Evolutionary conservation across 2,797 vertebrate species (phyloP), one percentile per base, ranked within the genome.

Genomic region (Rhinoraja longicauda): DNA sequence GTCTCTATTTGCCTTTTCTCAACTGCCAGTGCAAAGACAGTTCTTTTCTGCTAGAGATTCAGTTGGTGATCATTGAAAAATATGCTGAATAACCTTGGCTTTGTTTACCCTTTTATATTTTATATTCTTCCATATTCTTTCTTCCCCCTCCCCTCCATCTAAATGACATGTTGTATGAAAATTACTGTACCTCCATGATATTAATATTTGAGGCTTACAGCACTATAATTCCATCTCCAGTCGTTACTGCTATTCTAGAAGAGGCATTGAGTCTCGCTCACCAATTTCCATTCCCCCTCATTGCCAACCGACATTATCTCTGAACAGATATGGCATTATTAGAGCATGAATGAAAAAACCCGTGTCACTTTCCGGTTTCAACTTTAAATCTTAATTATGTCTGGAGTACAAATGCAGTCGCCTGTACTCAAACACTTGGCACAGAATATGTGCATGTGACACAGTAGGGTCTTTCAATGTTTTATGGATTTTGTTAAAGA

Each of bases 111-210:
- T 53, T 76, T 45, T 45, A 45, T 45, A 45, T 32, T 32, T 45
- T 4, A 45, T 45, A 3, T 45, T 45, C 45, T 45, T 45, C 45
- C 45, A 7, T 84, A 86, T 92, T 84, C 29, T 73, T 62, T 73
- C n/a, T 82, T 76, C 45, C 67, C 70, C 0, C 36, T 79, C 70
- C 45, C 39, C 53, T 62, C 36, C 62, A 76, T 57, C 70, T 93
- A 39, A 70, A 73, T 93, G 70, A 24, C 91, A 57, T 32, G 36
- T 53, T 93, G 70, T 75, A n/a, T 72, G 90, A 32, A 92, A 64
- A 26, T 45, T 75, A 32, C 62, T 86, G 82, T 86, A 64, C 36
- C n/a, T 59, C 59, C 84, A 88, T 88, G 59, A 32, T 32, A 45
- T 64, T n/a, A n/a, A 21, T 88, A 67, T 88, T 29, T 88, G 84